Evolutionary conservation across 2,113 vertebrate genomes (phyloP), one percentile per base, ranked within the genome.

Genomic region (Chloroceryle aenea): DNA sequence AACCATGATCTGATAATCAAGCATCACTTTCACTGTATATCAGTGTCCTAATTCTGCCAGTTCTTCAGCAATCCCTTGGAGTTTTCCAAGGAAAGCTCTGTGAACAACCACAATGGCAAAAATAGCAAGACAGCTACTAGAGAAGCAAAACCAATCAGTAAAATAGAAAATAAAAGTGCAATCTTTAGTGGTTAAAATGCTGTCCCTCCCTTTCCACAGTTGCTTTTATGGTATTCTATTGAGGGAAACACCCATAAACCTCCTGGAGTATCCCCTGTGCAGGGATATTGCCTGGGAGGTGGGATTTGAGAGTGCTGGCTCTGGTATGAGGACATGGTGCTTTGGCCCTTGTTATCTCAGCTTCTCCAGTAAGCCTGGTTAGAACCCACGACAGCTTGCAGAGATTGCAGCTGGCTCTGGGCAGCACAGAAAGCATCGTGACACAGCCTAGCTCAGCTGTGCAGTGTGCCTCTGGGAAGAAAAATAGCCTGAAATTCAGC

Each of bases 31-130:
- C 47, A 53, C 29, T 50, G 68, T 56, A 10, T 88, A 38, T 68
- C 59, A 73, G 68, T 88, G 95, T 90, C 92, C 94, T 91, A 32
- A 80, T 93, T 95, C 93, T 95, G 90, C 88, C 92, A 86, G 55
- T 67, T 93, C 87, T 93, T 78, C 61, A 90, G 83, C 73, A 92
- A 66, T 6, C 32, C 22, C 17, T 17, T 26, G 4, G 76, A 88
- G 76, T 84, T 94, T 90, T 92, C 78, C 32, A 42, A 90, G 55
- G 45, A 93, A 85, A 78, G 48, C 61, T 75, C 79, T 34, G 63
- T 50, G 81, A 93, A 86, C 79, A 78, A 29, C 16, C 30, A 52
- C 50, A 56, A 18, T 14, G 25, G 25, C 72, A 95, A 95, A 95
- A 95, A 77, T 45, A 87, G 55, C 56, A 67, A 77, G 87, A 42